Percentiles rank a stretch among this genome's conserved stretches.
phyloP scores from a whole-genome alignment of 2,113 vertebrate species.

The Festucalex cinctus region DNA sequence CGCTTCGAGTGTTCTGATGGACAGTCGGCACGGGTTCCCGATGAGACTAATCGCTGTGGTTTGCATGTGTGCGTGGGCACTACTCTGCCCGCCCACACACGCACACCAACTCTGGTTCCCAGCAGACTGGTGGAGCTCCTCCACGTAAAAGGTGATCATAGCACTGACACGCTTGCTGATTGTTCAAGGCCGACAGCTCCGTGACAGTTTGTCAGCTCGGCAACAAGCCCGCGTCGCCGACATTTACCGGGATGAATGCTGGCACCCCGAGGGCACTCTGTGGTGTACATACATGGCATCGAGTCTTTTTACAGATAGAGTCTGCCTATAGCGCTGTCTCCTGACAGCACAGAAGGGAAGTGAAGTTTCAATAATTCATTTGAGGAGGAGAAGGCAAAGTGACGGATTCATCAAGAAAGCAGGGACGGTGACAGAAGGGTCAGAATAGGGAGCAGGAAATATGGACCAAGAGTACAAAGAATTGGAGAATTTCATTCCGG shows the following conservation, averaged over 20 bases:
- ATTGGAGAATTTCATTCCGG: background rate
- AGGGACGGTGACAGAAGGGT: slow-evolving; percentile 10
- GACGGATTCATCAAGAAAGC: slow-evolving; percentile 31
- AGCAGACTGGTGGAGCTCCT: slow-evolving; percentile 44
- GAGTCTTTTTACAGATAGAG: slow-evolving; percentile 12
- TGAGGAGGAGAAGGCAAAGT: slow-evolving; percentile 13
- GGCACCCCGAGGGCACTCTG: slow-evolving; percentile 59
- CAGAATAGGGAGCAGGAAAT: background rate
- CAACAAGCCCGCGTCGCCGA: slow-evolving; percentile 59
- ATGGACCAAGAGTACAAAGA: background rate
- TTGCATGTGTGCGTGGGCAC: background rate
- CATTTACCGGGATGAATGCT: slow-evolving; percentile 60
- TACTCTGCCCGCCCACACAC: slow-evolving; percentile 7
- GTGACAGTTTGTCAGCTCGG: slow-evolving; percentile 57
- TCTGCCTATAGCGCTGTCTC: slow-evolving; percentile 15
- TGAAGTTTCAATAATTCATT: slow-evolving; percentile 54
- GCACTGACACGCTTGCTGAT: slow-evolving; percentile 32
- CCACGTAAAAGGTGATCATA: slow-evolving; percentile 65
- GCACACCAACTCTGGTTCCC: slow-evolving; percentile 14
- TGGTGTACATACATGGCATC: slow-evolving; percentile 35
- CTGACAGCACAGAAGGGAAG: slow-evolving; percentile 31
- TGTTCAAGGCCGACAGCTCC: slow-evolving; percentile 47
- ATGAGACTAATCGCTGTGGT: background rate
- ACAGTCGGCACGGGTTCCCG: background rate
- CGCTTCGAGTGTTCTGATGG: slow-evolving; percentile 1